Base-by-base conservation (phyloP, 2,888 invertebrate genomes). In the Smittia aterrima region DNA sequence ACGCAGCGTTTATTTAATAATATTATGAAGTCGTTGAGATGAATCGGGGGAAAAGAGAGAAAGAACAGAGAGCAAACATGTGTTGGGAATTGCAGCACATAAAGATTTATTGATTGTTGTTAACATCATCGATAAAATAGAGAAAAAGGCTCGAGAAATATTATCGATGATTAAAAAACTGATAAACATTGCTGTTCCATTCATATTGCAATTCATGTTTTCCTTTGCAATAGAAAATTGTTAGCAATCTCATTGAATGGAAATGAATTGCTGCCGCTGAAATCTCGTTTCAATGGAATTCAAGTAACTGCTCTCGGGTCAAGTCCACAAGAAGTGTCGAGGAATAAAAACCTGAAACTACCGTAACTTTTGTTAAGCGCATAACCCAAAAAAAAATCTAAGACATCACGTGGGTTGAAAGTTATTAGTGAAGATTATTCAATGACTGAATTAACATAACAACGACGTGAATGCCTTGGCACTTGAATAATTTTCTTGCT, bases 31-130 rank as follows among this genome's bases (percentile, higher is more conserved):
- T 47, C 18, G 9, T 9, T 4, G 64, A 18, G 53, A 70, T 70
- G 20, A 72, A 58, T n/a, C n/a, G n/a, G n/a, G 62, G 54, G 11
- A 62, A 62, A 54, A 18, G n/a, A n/a, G n/a, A 41, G 25, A 40
- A 54, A 27, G 18, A 70, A 70, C 40, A 24, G 27, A 70, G 27
- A 38, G 27, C n/a, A 62, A 72, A 72, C 72, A 62, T 38, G 62
- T 72, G 58, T 72, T 72, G 53, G 72, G 32, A 40, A 72, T 70
- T 70, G 53, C 22, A 38, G 54, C 54, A 25, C 22, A 24, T 13
- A 47, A 67, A 71, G 58, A 71, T 71, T 71, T 72, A 70, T 70
- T 72, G 72, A 62, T 72, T 72, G 62, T 38, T 72, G 72, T 72
- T 72, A 62, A 72, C 62, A 72, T 72, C 72, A 62, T 62, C 58